These are phyloP conservation scores for Ploceus nigricollis DNA, from an alignment of 2,113 vertebrate genomes.

Conservation along the genomic window DNA sequence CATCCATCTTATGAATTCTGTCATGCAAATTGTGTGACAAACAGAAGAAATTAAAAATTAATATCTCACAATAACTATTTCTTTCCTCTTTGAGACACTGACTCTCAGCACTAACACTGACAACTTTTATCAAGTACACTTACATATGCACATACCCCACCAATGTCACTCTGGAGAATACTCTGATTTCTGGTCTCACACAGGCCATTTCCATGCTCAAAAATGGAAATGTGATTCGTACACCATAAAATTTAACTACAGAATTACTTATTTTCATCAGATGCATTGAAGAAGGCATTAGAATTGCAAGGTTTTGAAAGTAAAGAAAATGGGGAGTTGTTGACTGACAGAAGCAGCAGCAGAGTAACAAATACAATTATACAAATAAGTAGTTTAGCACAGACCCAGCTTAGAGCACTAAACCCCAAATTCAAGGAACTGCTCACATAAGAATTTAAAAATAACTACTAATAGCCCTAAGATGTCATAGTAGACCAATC, in stretches of 20 bases:
- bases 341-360: not conserved
- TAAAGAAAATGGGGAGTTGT: not conserved
- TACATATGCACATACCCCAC: not conserved
- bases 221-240: not conserved
- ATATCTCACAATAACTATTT: not conserved
- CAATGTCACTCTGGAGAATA: not conserved
- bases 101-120: not conserved
- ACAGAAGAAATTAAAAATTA: not conserved
- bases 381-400: not conserved
- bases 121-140: not conserved
- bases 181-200: not conserved
- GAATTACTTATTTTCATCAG: not conserved
- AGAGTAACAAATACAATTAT: not conserved
- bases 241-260: not conserved
- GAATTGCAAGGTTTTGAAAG: not conserved
- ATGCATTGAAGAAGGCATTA: not conserved
- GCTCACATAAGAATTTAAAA: not conserved
- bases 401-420: not conserved
- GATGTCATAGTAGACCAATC: not conserved
- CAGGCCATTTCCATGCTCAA: not conserved
- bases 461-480: not conserved
- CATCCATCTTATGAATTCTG: not conserved
- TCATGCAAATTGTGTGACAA: accelerated
- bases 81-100: not conserved
- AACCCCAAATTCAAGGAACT: not conserved